A percentile compares a stretch with the other conserved stretches of the same genome.
phyloP scores from a whole-genome alignment of 2,113 vertebrate genomes.

The Phoenicopterus ruber region DNA sequence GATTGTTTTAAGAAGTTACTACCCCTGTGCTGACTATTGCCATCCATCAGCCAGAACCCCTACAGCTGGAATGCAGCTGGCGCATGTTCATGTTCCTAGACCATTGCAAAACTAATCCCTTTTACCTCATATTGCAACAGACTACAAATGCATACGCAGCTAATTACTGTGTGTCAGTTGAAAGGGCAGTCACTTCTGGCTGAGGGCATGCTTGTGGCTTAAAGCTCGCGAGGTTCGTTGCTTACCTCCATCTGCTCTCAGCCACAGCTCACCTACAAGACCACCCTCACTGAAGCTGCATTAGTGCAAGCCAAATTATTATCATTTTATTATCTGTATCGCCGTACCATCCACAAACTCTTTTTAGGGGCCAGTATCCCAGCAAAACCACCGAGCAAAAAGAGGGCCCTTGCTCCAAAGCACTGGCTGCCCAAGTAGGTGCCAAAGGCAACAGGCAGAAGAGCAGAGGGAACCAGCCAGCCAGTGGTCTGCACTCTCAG shows the following conservation, averaged over 20 bases:
- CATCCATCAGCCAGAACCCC: conserved; percentile 53
- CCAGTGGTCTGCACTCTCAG: background rate
- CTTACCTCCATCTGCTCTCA: background rate
- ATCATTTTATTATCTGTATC: background rate
- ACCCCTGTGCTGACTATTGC: background rate
- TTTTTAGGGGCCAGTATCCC: background rate
- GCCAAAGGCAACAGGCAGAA: background rate
- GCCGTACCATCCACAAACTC: background rate
- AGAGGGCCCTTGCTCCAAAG: background rate
- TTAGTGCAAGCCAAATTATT: background rate
- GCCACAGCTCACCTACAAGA: background rate
- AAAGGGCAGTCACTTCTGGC: conserved; percentile 57
- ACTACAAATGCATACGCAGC: conserved; percentile 56
- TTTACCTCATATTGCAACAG: conserved; percentile 70
- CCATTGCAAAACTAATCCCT: conserved; percentile 66
- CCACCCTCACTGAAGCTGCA: background rate
- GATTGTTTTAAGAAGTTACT: conserved; percentile 33
- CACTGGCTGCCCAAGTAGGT: background rate
- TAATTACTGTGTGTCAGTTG: conserved; percentile 57
- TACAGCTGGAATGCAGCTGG: conserved; percentile 66
- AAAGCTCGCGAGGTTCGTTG: background rate
- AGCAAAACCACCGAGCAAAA: background rate
- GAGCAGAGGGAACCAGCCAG: background rate
- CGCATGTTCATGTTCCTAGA: conserved; percentile 44
- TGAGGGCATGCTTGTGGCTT: background rate